Base-by-base conservation (phyloP, 2,888 invertebrate species). In the Lumbricus terrestris region DNA sequence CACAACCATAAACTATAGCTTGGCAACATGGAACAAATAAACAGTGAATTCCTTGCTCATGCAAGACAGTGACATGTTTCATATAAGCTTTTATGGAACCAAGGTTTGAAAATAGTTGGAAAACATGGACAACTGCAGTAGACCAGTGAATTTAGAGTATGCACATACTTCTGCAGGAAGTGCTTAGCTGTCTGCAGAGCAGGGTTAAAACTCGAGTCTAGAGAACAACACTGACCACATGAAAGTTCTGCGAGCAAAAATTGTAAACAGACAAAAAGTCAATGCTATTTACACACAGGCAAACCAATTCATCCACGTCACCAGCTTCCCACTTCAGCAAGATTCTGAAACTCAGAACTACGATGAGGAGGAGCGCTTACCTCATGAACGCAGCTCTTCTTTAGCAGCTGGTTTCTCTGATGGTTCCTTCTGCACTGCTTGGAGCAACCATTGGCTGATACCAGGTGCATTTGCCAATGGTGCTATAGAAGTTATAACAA, bases 401-500 rank as follows among this genome's bases (percentile, higher is more conserved):
- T 69, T n/a, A 15, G n/a, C 69, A 69, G 69, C 29, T 69, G 69
- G 69, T 69, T 69, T 69, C 69, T 69, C 6, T 69, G 69, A 69
- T 69, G 69, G 69, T 69, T 69, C 69, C 11, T 69, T 11, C n/a
- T 69, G 69, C 69, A 69, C 69, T 69, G 69, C 69, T 69, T 69
- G 69, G 69, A 69, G 69, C 69, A 69, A 69, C 69, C 69, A 69
- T 69, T 69, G 69, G 69, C 69, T n/a, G 69, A 69, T 16, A 69
- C 69, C n/a, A 69, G 29, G 69, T 69, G 69, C 69, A 69, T 69
- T 69, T 69, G 69, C 69, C 69, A 69, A 69, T 69, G 69, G 69
- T 69, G 69, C 69, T 69, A 69, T 69, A 69, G 69, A 69, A 69
- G 69, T 69, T 69, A 69, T 69, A 69, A 69, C 69, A 69, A 69